phyloP scores from a whole-genome alignment of 2,113 vertebrate genomes.

The Dryoscopus gambensis region DNA sequence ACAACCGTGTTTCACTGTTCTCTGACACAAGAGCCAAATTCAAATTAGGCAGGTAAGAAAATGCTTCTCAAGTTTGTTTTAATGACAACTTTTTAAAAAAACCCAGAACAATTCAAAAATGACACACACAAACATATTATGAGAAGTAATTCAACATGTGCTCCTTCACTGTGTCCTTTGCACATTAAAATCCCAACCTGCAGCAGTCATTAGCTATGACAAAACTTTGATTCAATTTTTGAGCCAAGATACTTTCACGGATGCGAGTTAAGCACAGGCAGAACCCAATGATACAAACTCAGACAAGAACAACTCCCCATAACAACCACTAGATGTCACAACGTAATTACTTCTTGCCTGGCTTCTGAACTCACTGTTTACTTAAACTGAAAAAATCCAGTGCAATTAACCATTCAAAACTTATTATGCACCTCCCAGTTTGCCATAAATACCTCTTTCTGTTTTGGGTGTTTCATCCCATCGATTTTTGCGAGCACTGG shows the following conservation, averaged over 20 bases:
- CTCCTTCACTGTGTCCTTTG: neutral
- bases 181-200: neutral
- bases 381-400: neutral
- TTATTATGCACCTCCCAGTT: neutral
- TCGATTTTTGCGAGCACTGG: conserved; percentile 94
- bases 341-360: neutral
- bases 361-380: neutral
- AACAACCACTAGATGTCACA: conserved; percentile 33
- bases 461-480: conserved; percentile 99
- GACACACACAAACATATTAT: fast-evolving
- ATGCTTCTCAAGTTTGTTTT: neutral
- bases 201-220: neutral
- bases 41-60: neutral
- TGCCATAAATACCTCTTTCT: conserved; percentile 78
- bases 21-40: neutral
- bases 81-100: neutral
- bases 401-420: neutral
- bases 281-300: neutral
- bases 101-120: neutral
- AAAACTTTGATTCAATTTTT: neutral
- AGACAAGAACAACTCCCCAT: neutral
- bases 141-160: fast-evolving
- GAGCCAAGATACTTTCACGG: fast-evolving
- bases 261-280: neutral
- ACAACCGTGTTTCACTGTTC: neutral